Evolutionary conservation across 2,888 invertebrate genomes (phyloP).

Genomic region (Acronicta alni): DNA sequence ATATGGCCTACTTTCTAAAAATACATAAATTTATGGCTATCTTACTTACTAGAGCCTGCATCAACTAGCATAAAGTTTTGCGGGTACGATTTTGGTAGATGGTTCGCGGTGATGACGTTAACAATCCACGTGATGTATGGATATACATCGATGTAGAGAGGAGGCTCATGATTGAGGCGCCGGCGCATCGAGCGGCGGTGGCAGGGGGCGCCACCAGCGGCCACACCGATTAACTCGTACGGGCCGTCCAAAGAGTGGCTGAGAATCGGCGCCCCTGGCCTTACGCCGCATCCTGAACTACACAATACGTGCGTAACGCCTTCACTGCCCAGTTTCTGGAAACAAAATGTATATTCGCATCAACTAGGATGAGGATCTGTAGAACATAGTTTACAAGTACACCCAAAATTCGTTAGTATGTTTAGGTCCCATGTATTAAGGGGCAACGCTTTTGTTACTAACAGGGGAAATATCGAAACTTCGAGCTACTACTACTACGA

Average conservation of each 20-base stretch:
- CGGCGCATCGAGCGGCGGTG: slow-evolving; percentile 68
- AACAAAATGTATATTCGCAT: slow-evolving; percentile 2
- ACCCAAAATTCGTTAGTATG: no score
- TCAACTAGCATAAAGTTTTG: slow-evolving; percentile 70
- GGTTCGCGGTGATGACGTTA: slow-evolving; percentile 76
- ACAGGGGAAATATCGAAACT: no score
- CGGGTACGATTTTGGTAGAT: slow-evolving; percentile 76
- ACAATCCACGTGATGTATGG: slow-evolving; percentile 80
- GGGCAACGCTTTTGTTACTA: no score
- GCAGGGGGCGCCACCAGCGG: slow-evolving; percentile 74
- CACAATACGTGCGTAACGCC: slow-evolving; percentile 79
- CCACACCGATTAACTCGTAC: slow-evolving; percentile 77
- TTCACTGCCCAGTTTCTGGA: slow-evolving; percentile 73
- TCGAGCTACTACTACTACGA: no score
- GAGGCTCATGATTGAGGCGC: slow-evolving; percentile 74
- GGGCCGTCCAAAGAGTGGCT: slow-evolving; percentile 72
- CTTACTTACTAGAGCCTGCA: slow-evolving; percentile 46
- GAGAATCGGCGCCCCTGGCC: slow-evolving; percentile 77
- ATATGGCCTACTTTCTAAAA: background rate
- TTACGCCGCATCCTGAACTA: slow-evolving; percentile 79
- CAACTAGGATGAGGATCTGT: no score
- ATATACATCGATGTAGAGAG: slow-evolving; percentile 79
- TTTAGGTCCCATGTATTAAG: no score
- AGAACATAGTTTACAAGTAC: no score
- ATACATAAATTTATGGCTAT: background rate